phyloP scores from a whole-genome alignment of 2,888 invertebrate species.

The Cheiracanthium punctorium region DNA sequence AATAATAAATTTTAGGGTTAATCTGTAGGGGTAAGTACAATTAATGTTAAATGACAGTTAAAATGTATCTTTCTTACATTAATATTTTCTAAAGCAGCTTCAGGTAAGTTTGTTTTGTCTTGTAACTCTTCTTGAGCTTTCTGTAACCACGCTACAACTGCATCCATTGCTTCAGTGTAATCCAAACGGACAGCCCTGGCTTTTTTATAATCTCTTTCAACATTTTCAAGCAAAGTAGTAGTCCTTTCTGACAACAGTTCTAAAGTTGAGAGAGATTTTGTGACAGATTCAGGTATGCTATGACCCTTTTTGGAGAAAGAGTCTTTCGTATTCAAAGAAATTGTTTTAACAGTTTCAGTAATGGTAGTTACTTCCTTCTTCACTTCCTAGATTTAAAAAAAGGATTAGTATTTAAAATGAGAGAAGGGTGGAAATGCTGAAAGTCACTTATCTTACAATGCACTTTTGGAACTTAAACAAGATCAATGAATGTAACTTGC shows the following conservation, averaged over 20 bases:
- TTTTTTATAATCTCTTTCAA: constrained; percentile 89
- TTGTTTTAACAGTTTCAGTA: constrained; percentile 69
- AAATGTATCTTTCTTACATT: constrained; percentile 79
- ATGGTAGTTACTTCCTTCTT: constrained; percentile 68
- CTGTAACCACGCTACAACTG: constrained; percentile 88
- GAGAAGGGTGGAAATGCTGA: too few relatives aligned
- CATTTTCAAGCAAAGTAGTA: constrained; percentile 88
- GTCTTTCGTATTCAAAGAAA: constrained; percentile 78
- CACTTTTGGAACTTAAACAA: too few relatives aligned
- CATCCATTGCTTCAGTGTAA: constrained; percentile 86
- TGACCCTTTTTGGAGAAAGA: constrained; percentile 81
- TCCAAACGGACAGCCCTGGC: constrained; percentile 88
- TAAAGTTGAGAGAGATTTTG: constrained; percentile 85
- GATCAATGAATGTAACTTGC: too few relatives aligned
- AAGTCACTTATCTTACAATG: too few relatives aligned
- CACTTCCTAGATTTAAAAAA: constrained; percentile 64
- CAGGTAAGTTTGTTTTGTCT: constrained; percentile 82
- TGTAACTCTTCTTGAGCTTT: constrained; percentile 88
- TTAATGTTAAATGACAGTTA: too few relatives aligned
- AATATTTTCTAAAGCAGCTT: constrained; percentile 85
- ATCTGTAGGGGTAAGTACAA: too few relatives aligned
- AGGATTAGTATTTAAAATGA: too few relatives aligned
- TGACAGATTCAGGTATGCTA: constrained; percentile 84
- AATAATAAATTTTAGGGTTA: too few relatives aligned
- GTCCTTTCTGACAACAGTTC: constrained; percentile 88